Evolutionary conservation across 2,113 vertebrate species (phyloP), one percentile per base, ranked within the genome.

Genomic region (Hoplias malabaricus): DNA sequence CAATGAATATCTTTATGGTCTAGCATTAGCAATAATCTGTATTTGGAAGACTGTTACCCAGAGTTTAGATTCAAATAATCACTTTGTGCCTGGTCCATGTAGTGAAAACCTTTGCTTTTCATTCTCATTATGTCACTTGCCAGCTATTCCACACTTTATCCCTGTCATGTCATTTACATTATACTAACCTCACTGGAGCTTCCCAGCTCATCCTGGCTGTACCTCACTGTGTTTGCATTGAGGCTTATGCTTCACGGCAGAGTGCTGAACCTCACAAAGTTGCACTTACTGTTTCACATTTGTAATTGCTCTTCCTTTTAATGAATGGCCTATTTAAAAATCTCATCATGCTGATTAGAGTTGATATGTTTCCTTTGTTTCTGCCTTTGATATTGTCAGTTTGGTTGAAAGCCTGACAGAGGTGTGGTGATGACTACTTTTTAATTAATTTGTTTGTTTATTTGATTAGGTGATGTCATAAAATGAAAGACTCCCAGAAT

Each of bases 141-240:
- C 9, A 23, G 19, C 66, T 31, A 19, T 42, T 68, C 50, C 48
- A 48, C 3, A 29, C 21, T 21, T n/a, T 1, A 8, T 63, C 12
- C 33, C 2, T 43, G 40, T 42, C 43, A 12, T 77, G 19, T 7
- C 1, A n/a, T 66, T 19, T 38, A 33, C 53, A 9, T 23, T 23
- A 12, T 53, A 8, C 46, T 31, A 48, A 63, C 73, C 34, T 53
- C 67, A 65, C 46, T 29, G 13, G 57, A 56, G 79, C 46, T 75
- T 74, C 36, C 46, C 31, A 54, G 29, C 73, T 54, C 31, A 40
- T 54, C 25, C 36, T 13, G 5, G 50, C 36, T 71, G 57, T n/a
- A 4, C 21, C 14, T 27, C 11, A 11, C 9, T 31, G 31, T 23
- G 19, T n/a, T n/a, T n/a, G n/a, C n/a, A n/a, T n/a, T 31, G 57